Evolutionary conservation across 2,888 invertebrate species (phyloP).

Genomic region (Drosophila falleni): DNA sequence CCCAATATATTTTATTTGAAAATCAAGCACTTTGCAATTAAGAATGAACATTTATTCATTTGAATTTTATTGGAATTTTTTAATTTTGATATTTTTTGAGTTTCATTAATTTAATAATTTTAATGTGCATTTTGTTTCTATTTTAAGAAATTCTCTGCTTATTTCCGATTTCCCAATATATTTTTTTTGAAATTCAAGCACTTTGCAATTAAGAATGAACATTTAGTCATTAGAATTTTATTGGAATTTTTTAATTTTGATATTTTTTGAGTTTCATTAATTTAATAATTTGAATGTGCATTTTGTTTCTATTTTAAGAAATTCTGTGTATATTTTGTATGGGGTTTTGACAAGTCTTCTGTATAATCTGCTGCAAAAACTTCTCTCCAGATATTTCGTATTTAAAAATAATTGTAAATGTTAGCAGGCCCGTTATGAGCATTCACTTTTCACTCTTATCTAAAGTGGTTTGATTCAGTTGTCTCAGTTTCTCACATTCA

Average conservation of each 20-base stretch:
- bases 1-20: background rate
- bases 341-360: too few relatives aligned
- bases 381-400: background rate
- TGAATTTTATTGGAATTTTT: background rate
- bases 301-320: background rate
- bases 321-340: too few relatives aligned
- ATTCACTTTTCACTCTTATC: background rate
- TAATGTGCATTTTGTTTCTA: background rate
- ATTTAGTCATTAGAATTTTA: background rate
- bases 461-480: background rate
- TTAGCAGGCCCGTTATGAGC: background rate
- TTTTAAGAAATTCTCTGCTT: background rate
- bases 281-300: background rate
- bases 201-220: background rate
- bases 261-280: background rate
- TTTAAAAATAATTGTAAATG: background rate
- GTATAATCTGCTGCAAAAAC: background rate
- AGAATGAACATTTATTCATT: background rate
- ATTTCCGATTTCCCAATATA: constrained; percentile 13
- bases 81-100: too few relatives aligned
- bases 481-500: background rate
- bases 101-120: background rate
- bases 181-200: background rate
- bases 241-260: too few relatives aligned
- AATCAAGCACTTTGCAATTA: background rate